phyloP scores from a whole-genome alignment of 2,113 vertebrate species.

The Nycticorax nycticorax region DNA sequence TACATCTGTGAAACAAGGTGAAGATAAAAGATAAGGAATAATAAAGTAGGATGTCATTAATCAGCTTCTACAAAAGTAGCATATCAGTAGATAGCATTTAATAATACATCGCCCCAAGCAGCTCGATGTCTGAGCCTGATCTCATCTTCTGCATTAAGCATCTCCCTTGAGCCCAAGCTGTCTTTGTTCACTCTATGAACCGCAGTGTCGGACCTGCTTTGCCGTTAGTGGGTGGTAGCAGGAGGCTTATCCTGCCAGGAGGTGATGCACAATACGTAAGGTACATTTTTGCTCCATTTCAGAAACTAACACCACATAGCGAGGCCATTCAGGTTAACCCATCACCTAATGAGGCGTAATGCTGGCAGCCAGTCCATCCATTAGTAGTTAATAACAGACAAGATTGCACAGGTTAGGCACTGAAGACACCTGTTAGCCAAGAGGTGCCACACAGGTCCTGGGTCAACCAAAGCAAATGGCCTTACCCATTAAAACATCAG shows the following conservation, averaged over 20 bases:
- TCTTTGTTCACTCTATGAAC: background rate
- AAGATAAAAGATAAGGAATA: slow-evolving; percentile 47
- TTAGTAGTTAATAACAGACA: background rate
- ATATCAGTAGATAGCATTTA: slow-evolving; percentile 14
- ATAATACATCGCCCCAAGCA: slow-evolving; percentile 50
- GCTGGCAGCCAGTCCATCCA: background rate
- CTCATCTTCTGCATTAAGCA: background rate
- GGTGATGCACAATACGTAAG: background rate
- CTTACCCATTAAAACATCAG: background rate
- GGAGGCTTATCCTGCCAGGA: background rate
- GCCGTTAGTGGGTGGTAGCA: background rate
- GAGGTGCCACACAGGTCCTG: background rate
- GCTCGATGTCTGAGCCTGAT: background rate
- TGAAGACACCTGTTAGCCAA: background rate
- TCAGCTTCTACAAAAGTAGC: slow-evolving; percentile 4
- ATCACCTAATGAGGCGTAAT: background rate
- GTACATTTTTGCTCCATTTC: background rate
- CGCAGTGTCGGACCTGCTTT: background rate
- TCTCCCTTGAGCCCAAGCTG: slow-evolving; percentile 5
- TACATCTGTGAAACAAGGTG: slow-evolving; percentile 29
- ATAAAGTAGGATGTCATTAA: slow-evolving; percentile 51
- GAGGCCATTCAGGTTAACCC: background rate
- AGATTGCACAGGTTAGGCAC: background rate
- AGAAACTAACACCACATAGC: background rate
- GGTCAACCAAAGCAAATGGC: background rate